phyloP scores from a whole-genome alignment of 2,797 vertebrate species.

The Tokudaia muenninki region DNA sequence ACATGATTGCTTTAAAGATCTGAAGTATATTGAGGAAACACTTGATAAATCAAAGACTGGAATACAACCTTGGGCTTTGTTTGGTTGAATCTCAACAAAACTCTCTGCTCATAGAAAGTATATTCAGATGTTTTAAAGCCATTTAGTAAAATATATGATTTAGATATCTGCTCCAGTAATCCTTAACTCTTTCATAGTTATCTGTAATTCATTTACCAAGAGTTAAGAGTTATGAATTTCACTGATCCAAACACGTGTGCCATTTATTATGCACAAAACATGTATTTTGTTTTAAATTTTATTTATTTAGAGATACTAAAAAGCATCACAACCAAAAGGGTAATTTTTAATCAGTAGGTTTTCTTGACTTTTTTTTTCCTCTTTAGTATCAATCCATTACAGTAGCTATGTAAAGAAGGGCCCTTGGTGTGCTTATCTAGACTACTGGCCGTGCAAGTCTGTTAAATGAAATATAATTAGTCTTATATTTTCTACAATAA shows the following conservation, averaged over 20 bases:
- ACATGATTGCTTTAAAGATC: slow-evolving; percentile 63
- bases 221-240: slow-evolving; percentile 52
- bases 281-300: slow-evolving; percentile 57
- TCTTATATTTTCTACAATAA: slow-evolving; percentile 73
- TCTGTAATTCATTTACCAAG: slow-evolving; percentile 44
- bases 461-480: slow-evolving; percentile 66
- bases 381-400: slow-evolving; percentile 55
- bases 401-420: slow-evolving; percentile 19
- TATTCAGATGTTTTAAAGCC: slow-evolving; percentile 55
- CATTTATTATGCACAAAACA: neutral
- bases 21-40: slow-evolving; percentile 21
- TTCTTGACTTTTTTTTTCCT: slow-evolving; percentile 70
- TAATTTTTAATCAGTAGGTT: slow-evolving; percentile 42
- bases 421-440: slow-evolving; percentile 71
- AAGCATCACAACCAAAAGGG: neutral
- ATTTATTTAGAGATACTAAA: slow-evolving; percentile 29
- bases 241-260: neutral
- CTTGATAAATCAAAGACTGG: slow-evolving; percentile 38
- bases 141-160: slow-evolving; percentile 19
- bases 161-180: neutral
- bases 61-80: slow-evolving; percentile 8
- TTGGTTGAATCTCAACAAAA: neutral
- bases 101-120: neutral
- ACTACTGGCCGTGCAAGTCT: slow-evolving; percentile 76
- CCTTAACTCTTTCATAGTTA: neutral